Conservation (phyloP, 2,888 invertebrate genomes). For the Ormyrus nitidulus region DNA sequence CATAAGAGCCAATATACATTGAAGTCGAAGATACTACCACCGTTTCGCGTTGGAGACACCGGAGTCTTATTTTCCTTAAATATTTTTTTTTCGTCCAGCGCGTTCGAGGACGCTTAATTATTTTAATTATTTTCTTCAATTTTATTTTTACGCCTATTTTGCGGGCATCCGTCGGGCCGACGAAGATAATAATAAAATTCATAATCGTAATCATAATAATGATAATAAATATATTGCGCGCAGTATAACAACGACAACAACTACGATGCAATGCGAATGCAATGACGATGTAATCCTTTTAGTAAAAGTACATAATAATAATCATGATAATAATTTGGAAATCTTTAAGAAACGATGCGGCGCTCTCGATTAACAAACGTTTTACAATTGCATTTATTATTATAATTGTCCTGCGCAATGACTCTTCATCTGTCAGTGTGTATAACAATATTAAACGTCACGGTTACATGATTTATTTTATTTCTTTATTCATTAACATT, state of each 20-base stretch:
- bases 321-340: not conserved
- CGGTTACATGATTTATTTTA: constrained; percentile 9
- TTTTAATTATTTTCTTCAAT: constrained; percentile 3
- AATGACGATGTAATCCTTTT: constrained; percentile 21
- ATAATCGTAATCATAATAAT: constrained; percentile 29
- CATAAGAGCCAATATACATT: constrained; percentile 49
- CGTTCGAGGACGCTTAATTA: constrained; percentile 15
- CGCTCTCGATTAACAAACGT: constrained; percentile 32
- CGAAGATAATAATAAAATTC: constrained; percentile 39
- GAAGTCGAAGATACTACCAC: constrained; percentile 32
- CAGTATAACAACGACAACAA: constrained; percentile 48
- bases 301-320: constrained; percentile 31
- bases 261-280: constrained; percentile 41
- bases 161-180: constrained; percentile 36
- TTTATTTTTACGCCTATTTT: constrained; percentile 27
- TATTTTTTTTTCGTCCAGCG: constrained; percentile 18
- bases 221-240: constrained; percentile 37
- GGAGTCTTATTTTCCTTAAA: constrained; percentile 44
- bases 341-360: constrained; percentile 36
- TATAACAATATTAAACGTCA: constrained; percentile 46
- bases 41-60: constrained; percentile 43
- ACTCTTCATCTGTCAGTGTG: constrained; percentile 40
- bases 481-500: not conserved
- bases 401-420: constrained; percentile 52
- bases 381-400: constrained; percentile 35